Base-by-base conservation (phyloP, 2,797 vertebrate species). In the Huso huso region DNA sequence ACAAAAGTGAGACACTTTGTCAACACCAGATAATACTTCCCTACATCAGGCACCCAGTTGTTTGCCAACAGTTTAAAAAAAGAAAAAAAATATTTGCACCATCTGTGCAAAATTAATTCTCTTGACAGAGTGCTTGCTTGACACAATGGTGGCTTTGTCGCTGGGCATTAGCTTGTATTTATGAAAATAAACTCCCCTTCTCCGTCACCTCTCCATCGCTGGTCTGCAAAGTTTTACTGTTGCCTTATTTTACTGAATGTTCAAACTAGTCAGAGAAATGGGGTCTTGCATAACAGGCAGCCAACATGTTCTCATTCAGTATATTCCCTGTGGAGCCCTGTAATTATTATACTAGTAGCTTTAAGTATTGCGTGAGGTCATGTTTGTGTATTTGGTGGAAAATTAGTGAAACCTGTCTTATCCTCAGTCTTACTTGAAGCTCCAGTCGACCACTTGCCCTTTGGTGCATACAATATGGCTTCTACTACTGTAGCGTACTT, bases 1-100 rank as follows among this genome's bases (percentile, higher is more conserved):
- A 5, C 37, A 37, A 37, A 18, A 4, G 37, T 37, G 37, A 76
- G 76, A 63, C 6, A 48, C 59, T n/a, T 57, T 69, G 75, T 37
- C 75, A 73, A 69, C 73, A 64, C 68, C 76, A 72, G 78, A 80
- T 76, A 72, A 73, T 74, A 76, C 71, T 75, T 77, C 74, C 76
- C 51, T 51, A 6, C 18, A 37, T 23, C 51, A 9, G 18, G 55
- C 15, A 1, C 15, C 48, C 61, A 67, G 68, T 48, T 51, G 55
- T 60, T 37, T 61, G 63, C 62, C 60, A 72, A 63, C 66, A 50
- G 23, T 72, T 65, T 67, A 18, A 18, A 18, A 18, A 18, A 18
- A 18, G 1, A 18, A 18, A 18, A 18, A 68, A 75, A 71, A 71
- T 73, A 73, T 75, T 18, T 18, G 15, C 15, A 18, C 62, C 60